Evolutionary conservation across 1,140 invertebrate species (phyloP), one percentile per base, ranked within the genome.

Genomic region (Drosophila sulfurigaster): DNA sequence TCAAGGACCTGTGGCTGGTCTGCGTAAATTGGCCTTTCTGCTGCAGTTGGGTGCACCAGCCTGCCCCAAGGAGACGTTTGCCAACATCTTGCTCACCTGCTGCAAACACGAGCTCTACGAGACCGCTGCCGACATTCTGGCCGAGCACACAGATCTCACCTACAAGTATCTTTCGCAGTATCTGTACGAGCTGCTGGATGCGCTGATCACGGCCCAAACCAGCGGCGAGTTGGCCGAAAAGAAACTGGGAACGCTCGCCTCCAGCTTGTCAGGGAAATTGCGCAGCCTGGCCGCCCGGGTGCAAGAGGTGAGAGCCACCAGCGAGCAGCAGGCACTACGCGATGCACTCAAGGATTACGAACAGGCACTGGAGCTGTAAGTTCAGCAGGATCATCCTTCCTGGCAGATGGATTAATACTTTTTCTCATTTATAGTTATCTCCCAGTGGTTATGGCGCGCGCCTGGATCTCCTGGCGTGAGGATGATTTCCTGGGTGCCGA

Each of bases 101-200:
- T 99, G 97, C 90, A 99, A 99, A 93, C 98, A 99, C 93, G 98
- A 99, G 93, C 98, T 99, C 89, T 99, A 97, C 92, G 99, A 99
- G 93, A 93, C 99, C 46, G 99, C 99, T 10, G 99, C 99, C 3
- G 99, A 99, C 94, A 97, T 99, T 58, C 93, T 99, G 63, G 99
- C 99, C 13, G 99, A 99, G 94, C 99, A 99, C 94, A 97, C 98
- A 35, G 97, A 99, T 93, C 95, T 99, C 41, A 99, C 98, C 1
- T 99, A 98, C 92, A 99, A 99, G 93, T 99, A 98, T 93, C 93
- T 99, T 25, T 97, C 97, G 15, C 96, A 97, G 96, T 99, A 97
- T 92, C 93, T 98, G 15, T 98, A 97, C 79, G 96, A 97, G 81
- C 97, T 97, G 82, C 92, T 98, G 71, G 99, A 99, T 93, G 99